Percentiles rank a stretch among this genome's conserved stretches.
These are phyloP conservation scores for Turritopsis dohrnii DNA, from an alignment of 30 jellyfish, hydroid and myxozoan genomes.

Conservation along the genomic window DNA sequence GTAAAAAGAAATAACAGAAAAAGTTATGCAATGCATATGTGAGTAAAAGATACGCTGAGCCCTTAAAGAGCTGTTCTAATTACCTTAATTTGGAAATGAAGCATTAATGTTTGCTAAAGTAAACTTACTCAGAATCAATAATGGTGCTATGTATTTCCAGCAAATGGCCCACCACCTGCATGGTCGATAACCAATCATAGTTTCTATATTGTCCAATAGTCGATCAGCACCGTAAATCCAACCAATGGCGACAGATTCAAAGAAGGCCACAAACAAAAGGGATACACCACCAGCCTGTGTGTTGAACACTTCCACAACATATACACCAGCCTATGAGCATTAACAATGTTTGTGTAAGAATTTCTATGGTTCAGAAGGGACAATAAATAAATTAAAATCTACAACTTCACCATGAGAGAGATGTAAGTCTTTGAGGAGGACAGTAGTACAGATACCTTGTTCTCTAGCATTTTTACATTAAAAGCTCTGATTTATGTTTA, in stretches of 20 bases:
- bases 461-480: too few species aligned
- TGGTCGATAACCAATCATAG: constrained; percentile 89
- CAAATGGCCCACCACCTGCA: constrained; percentile 82
- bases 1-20: too few species aligned
- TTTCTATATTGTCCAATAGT: constrained; percentile 49
- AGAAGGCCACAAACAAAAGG: constrained; percentile 62
- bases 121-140: constrained; percentile 22
- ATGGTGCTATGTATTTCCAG: constrained; percentile 77
- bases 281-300: constrained; percentile 88
- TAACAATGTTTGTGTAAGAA: too few species aligned
- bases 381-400: too few species aligned
- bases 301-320: constrained; percentile 67
- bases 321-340: constrained; percentile 80
- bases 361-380: too few species aligned
- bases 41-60: too few species aligned
- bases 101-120: not conserved
- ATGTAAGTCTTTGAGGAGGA: too few species aligned
- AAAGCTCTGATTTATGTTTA: too few species aligned
- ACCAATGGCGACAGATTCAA: constrained; percentile 73
- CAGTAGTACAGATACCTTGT: too few species aligned
- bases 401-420: too few species aligned
- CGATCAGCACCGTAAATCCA: constrained; percentile 91
- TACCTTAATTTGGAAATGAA: not conserved
- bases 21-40: too few species aligned
- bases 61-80: not conserved